Evolutionary conservation across 2,888 invertebrate genomes (phyloP).

Genomic region (Drosophila prolongata): DNA sequence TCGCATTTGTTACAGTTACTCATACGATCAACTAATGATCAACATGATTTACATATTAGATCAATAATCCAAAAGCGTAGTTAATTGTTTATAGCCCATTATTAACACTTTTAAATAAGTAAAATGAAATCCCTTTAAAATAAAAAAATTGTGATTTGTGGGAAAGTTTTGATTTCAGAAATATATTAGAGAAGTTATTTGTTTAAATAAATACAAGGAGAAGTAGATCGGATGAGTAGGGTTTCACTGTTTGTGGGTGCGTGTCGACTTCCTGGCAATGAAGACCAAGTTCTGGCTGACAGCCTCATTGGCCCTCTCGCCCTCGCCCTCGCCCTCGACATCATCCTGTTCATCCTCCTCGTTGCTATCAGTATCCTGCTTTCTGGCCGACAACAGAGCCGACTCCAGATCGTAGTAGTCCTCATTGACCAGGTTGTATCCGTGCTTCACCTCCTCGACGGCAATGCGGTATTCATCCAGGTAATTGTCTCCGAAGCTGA

Average conservation of each 20-base stretch:
- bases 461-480: conserved; percentile 81
- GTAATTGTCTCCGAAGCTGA: conserved; percentile 79
- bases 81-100: too few species aligned
- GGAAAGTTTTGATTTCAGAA: neutral
- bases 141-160: neutral
- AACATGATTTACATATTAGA: too few species aligned
- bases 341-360: conserved; percentile 40
- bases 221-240: too few species aligned
- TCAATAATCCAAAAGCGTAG: too few species aligned
- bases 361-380: conserved; percentile 14
- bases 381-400: conserved; percentile 40
- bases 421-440: conserved; percentile 79
- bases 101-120: too few species aligned
- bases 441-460: conserved; percentile 72
- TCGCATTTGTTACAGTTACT: neutral
- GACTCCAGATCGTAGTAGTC: conserved; percentile 79
- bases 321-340: conserved; percentile 44
- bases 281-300: conserved; percentile 67
- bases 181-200: neutral
- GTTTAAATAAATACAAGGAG: neutral
- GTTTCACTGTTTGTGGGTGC: conserved; percentile 23
- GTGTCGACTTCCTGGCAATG: conserved; percentile 62
- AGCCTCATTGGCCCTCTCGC: conserved; percentile 45
- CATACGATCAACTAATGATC: neutral
- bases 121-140: neutral